Base-by-base conservation (phyloP, 2,888 invertebrate species). In the Dicycla oo region DNA sequence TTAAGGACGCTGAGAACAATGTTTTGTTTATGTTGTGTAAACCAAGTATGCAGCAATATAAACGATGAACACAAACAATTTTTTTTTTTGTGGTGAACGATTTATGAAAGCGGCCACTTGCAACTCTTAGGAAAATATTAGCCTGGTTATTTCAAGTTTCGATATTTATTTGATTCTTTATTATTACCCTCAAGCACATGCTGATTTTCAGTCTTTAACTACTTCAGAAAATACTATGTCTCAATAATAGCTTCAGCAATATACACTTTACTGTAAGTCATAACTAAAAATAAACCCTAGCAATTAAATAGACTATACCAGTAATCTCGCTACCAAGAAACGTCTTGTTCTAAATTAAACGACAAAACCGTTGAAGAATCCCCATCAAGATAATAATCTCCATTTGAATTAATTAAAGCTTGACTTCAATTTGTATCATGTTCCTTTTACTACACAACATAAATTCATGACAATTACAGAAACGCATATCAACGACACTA, bases 351-450 rank as follows among this genome's bases (percentile, higher is more conserved):
- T 49, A 60, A 64, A 47, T 38, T n/a, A 43, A 47, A 57, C 40
- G 43, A 67, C 51, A 45, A 34, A 58, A 34, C 45, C 38, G 45
- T 54, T 34, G 45, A 63, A 65, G 81, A 69, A 65, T 61, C 64
- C 23, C 34, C 43, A 77, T 61, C 58, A 62, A 68, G 75, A 71
- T 73, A 67, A 70, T 70, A 71, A 84, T 81, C 72, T 74, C 67
- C 66, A 72, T 68, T 64, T 38, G 45, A 79, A 77, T 73, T 63
- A 72, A 80, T 73, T 68, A 60, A 67, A 61, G 66, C 72, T 73
- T 61, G 70, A 43, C 71, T 83, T 49, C 61, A 76, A 66, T 63
- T 60, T 66, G 56, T 67, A 53, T 69, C 40, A 63, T 75, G 34
- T 63, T 69, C 70, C 61, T 63, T 74, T 61, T 56, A 68, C 49